Percentiles rank a stretch among this genome's conserved stretches.
These are phyloP conservation scores for Palythoa caribaeorum DNA, from an alignment of 92 coral and sea anemone species.

Conservation along the genomic window DNA sequence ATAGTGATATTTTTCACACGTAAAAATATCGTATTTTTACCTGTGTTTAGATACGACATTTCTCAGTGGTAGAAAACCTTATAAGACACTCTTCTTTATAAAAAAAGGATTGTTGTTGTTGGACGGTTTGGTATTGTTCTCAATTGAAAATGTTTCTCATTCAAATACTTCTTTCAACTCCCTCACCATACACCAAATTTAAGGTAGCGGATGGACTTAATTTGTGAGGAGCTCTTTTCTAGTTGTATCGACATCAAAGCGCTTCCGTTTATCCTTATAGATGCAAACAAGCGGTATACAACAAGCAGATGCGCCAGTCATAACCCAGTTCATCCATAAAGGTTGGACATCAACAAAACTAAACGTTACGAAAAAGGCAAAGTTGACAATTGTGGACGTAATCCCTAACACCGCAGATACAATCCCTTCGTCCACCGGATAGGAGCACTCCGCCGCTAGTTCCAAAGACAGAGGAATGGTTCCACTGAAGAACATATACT, in stretches of 20 bases:
- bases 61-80: too few relatives aligned
- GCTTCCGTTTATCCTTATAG: conserved; percentile 70
- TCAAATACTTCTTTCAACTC: too few relatives aligned
- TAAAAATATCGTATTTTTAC: too few relatives aligned
- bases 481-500: conserved; percentile 77
- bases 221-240: background rate
- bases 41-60: too few relatives aligned
- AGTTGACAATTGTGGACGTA: conserved; percentile 75
- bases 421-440: conserved; percentile 93
- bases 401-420: conserved; percentile 79
- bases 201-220: too few relatives aligned
- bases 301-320: conserved; percentile 76
- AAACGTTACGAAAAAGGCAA: conserved; percentile 83
- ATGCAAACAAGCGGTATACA: conserved; percentile 76
- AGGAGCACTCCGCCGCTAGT: conserved; percentile 90
- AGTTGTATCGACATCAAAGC: conserved; percentile 73
- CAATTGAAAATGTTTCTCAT: too few relatives aligned
- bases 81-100: too few relatives aligned
- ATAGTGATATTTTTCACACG: too few relatives aligned
- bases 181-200: too few relatives aligned
- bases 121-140: too few relatives aligned
- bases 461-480: conserved; percentile 84
- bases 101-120: too few relatives aligned
- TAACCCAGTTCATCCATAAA: conserved; percentile 94
- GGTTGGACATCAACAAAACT: conserved; percentile 87